Percentiles rank a stretch among this genome's conserved stretches.
These are phyloP conservation scores for Mugil cephalus DNA, from an alignment of 2,113 vertebrate species.

Conservation along the genomic window DNA sequence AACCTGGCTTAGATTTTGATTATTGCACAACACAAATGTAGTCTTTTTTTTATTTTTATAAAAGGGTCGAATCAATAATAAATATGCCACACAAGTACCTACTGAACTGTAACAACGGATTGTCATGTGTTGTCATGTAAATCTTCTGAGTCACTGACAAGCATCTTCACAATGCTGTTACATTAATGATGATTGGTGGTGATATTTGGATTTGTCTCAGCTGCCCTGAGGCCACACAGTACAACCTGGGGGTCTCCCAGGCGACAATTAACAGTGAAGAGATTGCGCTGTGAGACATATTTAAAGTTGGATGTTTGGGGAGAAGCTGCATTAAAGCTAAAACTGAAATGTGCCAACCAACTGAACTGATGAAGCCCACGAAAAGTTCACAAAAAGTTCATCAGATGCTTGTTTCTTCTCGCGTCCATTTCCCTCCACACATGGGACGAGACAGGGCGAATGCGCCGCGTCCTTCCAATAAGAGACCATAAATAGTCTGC, in stretches of 20 bases:
- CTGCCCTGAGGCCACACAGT: not conserved
- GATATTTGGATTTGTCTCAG: not conserved
- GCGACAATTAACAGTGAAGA: not conserved
- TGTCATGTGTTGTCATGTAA: not conserved
- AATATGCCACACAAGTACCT: not conserved
- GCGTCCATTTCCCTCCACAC: no score
- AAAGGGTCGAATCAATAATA: not conserved
- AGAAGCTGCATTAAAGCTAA: no score
- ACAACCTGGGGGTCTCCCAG: not conserved
- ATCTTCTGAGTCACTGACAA: not conserved
- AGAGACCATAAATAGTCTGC: not conserved
- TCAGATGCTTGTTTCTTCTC: no score
- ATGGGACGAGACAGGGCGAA: no score
- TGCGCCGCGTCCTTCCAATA: constrained; percentile 11
- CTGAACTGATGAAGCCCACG: no score
- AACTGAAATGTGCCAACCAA: no score
- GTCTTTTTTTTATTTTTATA: not conserved
- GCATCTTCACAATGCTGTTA: not conserved
- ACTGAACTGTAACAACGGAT: not conserved
- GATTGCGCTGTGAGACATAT: not conserved
- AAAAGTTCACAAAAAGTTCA: no score
- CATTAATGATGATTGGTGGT: not conserved
- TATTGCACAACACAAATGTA: not conserved
- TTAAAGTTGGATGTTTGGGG: no score
- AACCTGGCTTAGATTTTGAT: not conserved